These are phyloP conservation scores for Acronicta leporina DNA, from an alignment of 2,888 invertebrate species.

Conservation along the genomic window DNA sequence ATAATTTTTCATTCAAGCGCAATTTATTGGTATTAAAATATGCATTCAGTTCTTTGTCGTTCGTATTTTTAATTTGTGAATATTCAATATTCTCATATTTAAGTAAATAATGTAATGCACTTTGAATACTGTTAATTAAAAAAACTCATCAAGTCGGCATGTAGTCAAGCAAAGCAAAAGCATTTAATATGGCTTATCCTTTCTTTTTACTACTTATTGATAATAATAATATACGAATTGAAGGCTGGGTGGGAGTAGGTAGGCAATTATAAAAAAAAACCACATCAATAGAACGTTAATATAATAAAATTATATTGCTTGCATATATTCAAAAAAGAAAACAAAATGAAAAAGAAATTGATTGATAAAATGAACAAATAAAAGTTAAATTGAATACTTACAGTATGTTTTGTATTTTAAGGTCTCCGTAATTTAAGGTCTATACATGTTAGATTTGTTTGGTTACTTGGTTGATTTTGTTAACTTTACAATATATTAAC, in stretches of 20 bases:
- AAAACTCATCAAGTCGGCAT: neutral
- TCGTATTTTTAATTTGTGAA: slow-evolving; percentile 23
- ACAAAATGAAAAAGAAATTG: too few species aligned
- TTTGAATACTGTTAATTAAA: slow-evolving; percentile 9
- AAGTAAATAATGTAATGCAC: slow-evolving; percentile 28
- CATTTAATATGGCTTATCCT: neutral
- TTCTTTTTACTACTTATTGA: neutral
- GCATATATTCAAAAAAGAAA: too few species aligned
- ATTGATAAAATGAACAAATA: too few species aligned
- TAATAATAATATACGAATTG: too few species aligned
- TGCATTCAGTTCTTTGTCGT: slow-evolving; percentile 26
- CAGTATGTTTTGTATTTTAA: neutral
- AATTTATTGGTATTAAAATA: slow-evolving; percentile 35
- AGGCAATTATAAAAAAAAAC: too few species aligned
- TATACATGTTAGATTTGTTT: neutral
- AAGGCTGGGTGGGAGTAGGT: too few species aligned
- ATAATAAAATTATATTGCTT: too few species aligned
- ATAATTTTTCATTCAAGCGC: slow-evolving; percentile 44
- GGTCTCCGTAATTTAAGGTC: neutral
- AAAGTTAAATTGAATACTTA: too few species aligned
- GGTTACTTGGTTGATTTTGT: neutral
- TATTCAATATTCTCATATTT: slow-evolving; percentile 19
- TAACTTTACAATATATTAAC: slow-evolving; percentile 5
- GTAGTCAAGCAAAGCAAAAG: neutral
- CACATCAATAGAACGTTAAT: too few species aligned